Percentiles rank a stretch among this genome's conserved stretches.
phyloP scores from a whole-genome alignment of 2,888 invertebrate genomes.

The Synergus laeviventris region DNA sequence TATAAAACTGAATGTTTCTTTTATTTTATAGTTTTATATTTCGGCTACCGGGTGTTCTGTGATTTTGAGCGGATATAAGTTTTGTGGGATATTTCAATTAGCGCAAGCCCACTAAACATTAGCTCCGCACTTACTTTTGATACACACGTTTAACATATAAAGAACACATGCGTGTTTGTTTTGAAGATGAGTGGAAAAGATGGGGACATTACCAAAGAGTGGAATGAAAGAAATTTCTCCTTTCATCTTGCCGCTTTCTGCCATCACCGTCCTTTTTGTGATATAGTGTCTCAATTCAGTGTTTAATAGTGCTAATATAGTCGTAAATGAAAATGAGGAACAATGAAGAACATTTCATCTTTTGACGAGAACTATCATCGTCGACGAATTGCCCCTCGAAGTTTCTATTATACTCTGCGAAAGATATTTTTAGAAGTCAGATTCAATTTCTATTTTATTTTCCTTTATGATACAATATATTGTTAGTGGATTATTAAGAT shows the following conservation, averaged over 20 bases:
- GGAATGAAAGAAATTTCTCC: conserved; percentile 45
- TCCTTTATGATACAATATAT: background rate
- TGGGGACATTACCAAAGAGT: conserved; percentile 20
- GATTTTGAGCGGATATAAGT: conserved; percentile 42
- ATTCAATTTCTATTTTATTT: background rate
- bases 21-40: conserved; percentile 28
- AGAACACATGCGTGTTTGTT: conserved; percentile 5
- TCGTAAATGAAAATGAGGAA: background rate
- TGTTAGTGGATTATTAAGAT: background rate
- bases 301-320: conserved; percentile 32
- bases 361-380: conserved; percentile 23
- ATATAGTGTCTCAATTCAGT: conserved; percentile 8
- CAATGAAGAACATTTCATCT: conserved; percentile 2
- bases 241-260: conserved; percentile 62
- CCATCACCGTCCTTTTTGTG: conserved; percentile 26
- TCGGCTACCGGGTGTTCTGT: conserved; percentile 57
- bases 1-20: background rate
- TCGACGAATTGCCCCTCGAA: background rate
- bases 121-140: background rate
- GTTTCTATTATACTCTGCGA: background rate
- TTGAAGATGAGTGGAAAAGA: conserved; percentile 8
- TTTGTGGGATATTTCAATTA: conserved; percentile 56
- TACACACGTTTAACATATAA: background rate
- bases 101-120: conserved; percentile 56
- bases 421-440: background rate